Evolutionary conservation across 2,888 invertebrate genomes (phyloP), one percentile per base, ranked within the genome.

Genomic region (Meteorus cinctellus): DNA sequence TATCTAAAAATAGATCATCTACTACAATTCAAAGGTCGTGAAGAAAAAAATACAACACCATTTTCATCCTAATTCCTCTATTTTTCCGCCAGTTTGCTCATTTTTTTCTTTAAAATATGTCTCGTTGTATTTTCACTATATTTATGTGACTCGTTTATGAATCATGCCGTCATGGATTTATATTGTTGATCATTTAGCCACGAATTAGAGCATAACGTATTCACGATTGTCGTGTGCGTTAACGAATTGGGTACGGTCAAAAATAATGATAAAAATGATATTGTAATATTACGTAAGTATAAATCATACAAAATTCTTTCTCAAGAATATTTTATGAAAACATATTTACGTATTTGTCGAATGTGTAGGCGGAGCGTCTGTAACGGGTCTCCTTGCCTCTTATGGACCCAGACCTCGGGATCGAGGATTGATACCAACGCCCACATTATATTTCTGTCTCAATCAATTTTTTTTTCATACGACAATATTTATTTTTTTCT

Each of bases 1-100:
- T 48, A 16, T n/a, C 82, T 82, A 80, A 80, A 83, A 84, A 84
- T 84, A 84, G 78, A 80, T 76, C 48, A 71, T 59, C 77, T 62
- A 78, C 78, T 74, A 79, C 65, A 74, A 48, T n/a, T 48, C 34
- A 14, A 4, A 45, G 45, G 45, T 16, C 45, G 1, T 14, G 14
- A 45, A 45, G 69, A 68, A 29, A 71, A 48, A 60, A 24, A 29
- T 29, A 41, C 14, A 24, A 29, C 1, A 41, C 14, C 8, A 34
- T 34, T 0, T 34, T 34, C 8, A 4, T 34, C 4, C 41, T 8
- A 12, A 41, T 12, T 10, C 41, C 34, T 8, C 24, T 55, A n/a
- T 16, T 5, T 29, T 16, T 36, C 51, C 31, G n/a, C 16, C 34
- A 19, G 12, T 29, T 34, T 19, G 8, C 4, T 36, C 5, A 70